Evolutionary conservation across 2,797 vertebrate genomes (phyloP).

Genomic region (Ambastaia sidthimunki): DNA sequence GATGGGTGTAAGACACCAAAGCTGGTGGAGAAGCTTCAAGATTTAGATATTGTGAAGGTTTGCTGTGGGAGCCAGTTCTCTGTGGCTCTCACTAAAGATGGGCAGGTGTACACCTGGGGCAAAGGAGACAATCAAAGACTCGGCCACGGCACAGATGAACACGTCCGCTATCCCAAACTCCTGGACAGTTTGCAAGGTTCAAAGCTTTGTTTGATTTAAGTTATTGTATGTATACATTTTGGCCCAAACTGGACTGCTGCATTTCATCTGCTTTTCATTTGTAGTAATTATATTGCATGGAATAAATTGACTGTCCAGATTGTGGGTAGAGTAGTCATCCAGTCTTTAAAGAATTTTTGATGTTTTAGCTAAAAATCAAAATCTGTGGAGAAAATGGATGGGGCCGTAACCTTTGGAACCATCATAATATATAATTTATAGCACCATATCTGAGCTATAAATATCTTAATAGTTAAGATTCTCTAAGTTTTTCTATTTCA

Average conservation of each 20-base stretch:
- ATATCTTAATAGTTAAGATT: background rate
- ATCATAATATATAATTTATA: too few species aligned
- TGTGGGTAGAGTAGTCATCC: too few species aligned
- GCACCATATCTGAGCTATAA: background rate
- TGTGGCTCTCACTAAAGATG: slow-evolving; percentile 93
- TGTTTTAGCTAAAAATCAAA: too few species aligned
- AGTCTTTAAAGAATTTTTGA: too few species aligned
- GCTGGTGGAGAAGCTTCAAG: slow-evolving; percentile 95
- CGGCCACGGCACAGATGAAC: slow-evolving; percentile 95
- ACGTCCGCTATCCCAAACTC: slow-evolving; percentile 95
- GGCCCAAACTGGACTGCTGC: too few species aligned
- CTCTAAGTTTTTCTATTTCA: too few species aligned
- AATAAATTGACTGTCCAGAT: too few species aligned
- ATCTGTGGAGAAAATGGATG: too few species aligned
- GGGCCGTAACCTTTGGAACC: too few species aligned
- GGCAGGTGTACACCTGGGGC: slow-evolving; percentile 97
- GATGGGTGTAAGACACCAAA: slow-evolving; percentile 98
- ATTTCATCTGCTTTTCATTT: too few species aligned
- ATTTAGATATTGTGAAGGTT: slow-evolving; percentile 92
- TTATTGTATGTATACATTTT: background rate
- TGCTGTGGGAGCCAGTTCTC: slow-evolving; percentile 98
- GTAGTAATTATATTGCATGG: too few species aligned
- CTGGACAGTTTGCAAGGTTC: slow-evolving; percentile 93
- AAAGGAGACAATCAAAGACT: slow-evolving; percentile 98
- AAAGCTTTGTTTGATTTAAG: slow-evolving; percentile 22